These are phyloP conservation scores for Acropternis orthonyx DNA, from an alignment of 2,797 vertebrate genomes.

Conservation along the genomic window DNA sequence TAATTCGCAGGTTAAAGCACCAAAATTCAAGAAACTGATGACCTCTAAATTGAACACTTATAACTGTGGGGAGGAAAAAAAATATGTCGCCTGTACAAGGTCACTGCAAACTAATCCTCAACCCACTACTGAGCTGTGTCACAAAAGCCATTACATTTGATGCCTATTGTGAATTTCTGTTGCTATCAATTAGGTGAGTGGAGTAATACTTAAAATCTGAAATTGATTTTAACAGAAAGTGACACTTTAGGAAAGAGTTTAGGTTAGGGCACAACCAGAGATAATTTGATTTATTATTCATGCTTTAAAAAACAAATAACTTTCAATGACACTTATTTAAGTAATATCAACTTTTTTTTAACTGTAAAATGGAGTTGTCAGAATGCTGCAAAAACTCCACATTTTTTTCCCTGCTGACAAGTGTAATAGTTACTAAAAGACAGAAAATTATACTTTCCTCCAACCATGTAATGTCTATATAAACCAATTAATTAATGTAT, in stretches of 20 bases:
- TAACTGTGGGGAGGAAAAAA: background rate
- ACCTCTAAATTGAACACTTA: slow-evolving; percentile 64
- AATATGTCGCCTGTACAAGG: background rate
- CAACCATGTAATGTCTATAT: slow-evolving; percentile 42
- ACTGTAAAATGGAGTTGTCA: slow-evolving; percentile 52
- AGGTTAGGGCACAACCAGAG: slow-evolving; percentile 51
- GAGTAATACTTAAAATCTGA: slow-evolving; percentile 56
- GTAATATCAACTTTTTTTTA: slow-evolving; percentile 55
- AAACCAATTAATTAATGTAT: slow-evolving; percentile 58
- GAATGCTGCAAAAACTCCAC: background rate
- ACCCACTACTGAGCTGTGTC: slow-evolving; percentile 20
- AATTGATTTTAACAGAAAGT: slow-evolving; percentile 73
- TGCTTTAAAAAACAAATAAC: slow-evolving; percentile 65
- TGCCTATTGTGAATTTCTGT: slow-evolving; percentile 51
- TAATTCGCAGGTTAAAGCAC: background rate
- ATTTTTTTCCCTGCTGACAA: background rate
- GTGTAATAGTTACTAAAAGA: slow-evolving; percentile 42
- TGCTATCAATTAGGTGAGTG: slow-evolving; percentile 66
- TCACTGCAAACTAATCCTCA: slow-evolving; percentile 31
- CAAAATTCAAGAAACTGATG: slow-evolving; percentile 72
- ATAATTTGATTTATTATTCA: slow-evolving; percentile 67
- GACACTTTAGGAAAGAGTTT: slow-evolving; percentile 63
- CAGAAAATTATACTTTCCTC: slow-evolving; percentile 51
- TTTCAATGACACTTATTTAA: slow-evolving; percentile 55
- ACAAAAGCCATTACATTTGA: slow-evolving; percentile 56